These are phyloP conservation scores for Cyanoliseus patagonus DNA, from an alignment of 2,113 vertebrate genomes.

Conservation along the genomic window DNA sequence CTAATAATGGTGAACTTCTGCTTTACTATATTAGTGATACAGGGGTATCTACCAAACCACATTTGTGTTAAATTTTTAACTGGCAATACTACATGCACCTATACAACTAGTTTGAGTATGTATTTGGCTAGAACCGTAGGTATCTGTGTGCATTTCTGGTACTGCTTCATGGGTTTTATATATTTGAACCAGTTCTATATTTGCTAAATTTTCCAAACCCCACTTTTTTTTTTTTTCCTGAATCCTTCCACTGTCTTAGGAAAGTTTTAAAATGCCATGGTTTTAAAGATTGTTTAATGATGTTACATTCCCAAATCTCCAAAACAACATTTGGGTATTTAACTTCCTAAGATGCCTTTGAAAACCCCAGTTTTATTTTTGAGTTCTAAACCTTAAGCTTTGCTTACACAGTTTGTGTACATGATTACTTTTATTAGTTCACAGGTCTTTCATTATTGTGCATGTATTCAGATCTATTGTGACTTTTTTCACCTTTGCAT, in stretches of 20 bases:
- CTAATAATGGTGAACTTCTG: neutral
- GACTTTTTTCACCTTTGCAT: neutral
- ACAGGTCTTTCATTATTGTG: neutral
- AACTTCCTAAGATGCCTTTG: neutral
- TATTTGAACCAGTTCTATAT: neutral
- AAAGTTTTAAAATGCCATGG: neutral
- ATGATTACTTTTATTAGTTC: neutral
- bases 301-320: neutral
- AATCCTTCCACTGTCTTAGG: neutral
- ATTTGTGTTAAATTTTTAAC: neutral
- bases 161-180: neutral
- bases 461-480: neutral
- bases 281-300: neutral
- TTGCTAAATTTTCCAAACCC: neutral
- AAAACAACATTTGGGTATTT: neutral
- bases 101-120: neutral
- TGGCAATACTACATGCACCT: neutral
- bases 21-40: accelerated
- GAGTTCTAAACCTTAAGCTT: neutral
- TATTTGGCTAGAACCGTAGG: neutral
- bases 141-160: neutral
- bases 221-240: neutral
- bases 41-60: neutral
- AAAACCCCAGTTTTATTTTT: neutral
- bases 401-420: neutral